Evolutionary conservation across 2,888 invertebrate genomes (phyloP).

Genomic region (Trissolcus japonicus): DNA sequence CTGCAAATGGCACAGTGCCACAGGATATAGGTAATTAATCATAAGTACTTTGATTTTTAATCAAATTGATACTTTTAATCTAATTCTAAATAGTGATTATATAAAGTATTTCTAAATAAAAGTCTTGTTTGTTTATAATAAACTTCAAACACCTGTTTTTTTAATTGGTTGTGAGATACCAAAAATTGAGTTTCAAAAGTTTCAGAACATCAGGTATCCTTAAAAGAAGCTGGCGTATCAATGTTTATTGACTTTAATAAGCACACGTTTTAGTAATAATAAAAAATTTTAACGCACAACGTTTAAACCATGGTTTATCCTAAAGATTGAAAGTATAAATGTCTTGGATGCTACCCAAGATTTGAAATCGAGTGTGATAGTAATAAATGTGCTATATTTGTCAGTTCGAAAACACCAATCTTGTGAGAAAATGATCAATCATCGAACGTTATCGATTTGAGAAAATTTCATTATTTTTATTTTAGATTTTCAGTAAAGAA

Average conservation of each 20-base stretch:
- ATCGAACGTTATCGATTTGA: no score
- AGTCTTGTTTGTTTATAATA: not conserved
- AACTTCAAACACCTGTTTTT: not conserved
- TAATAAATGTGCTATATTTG: constrained; percentile 52
- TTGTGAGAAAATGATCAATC: constrained; percentile 8
- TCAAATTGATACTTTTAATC: not conserved
- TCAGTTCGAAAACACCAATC: constrained; percentile 42
- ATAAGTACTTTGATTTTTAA: constrained; percentile 7
- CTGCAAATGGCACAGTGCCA: constrained; percentile 28
- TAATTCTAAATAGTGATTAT: not conserved
- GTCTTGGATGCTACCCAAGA: constrained; percentile 51
- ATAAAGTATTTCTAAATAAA: not conserved
- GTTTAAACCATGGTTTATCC: constrained; percentile 29
- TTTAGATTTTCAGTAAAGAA: not conserved
- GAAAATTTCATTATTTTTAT: not conserved
- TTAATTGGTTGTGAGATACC: not conserved
- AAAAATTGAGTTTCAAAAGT: not conserved
- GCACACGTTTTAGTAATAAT: no score
- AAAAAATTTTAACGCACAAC: no score
- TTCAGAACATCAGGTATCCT: not conserved
- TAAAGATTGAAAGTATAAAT: constrained; percentile 39
- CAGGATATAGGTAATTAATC: constrained; percentile 5
- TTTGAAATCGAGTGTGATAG: constrained; percentile 46
- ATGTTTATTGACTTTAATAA: not conserved
- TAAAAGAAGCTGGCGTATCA: not conserved